phyloP scores from a whole-genome alignment of 2,113 vertebrate species.

The Poeciliopsis retropinna region DNA sequence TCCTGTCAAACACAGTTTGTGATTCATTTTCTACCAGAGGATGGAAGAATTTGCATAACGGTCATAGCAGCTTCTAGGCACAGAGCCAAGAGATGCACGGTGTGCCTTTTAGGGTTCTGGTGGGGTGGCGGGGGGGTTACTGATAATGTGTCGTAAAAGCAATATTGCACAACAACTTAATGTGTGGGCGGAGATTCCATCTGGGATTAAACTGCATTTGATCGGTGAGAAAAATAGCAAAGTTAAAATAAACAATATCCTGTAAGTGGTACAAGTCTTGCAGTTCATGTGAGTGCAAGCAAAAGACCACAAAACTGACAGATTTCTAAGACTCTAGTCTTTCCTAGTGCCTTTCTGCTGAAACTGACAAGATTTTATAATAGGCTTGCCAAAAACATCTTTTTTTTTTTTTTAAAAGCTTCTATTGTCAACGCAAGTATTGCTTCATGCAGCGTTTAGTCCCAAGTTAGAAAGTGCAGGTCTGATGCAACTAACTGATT shows the following conservation, averaged over 20 bases:
- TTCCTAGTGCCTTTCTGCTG: not conserved
- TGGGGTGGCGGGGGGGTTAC: slow-evolving; percentile 15
- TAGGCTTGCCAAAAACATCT: not conserved
- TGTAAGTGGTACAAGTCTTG: not conserved
- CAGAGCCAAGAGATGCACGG: slow-evolving; percentile 49
- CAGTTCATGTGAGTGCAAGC: not conserved
- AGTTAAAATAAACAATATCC: not conserved
- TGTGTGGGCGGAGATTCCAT: slow-evolving; percentile 34
- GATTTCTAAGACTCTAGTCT: not conserved
- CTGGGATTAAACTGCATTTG: slow-evolving; percentile 18
- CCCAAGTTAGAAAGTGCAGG: slow-evolving; percentile 43
- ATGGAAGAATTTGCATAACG: slow-evolving; percentile 79
- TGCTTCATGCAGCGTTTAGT: not conserved
- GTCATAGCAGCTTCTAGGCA: slow-evolving; percentile 47
- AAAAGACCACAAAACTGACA: not conserved
- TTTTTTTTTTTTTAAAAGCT: not conserved
- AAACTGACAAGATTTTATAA: not conserved
- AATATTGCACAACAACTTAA: slow-evolving; percentile 41
- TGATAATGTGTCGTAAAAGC: slow-evolving; percentile 47
- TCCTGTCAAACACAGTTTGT: slow-evolving; percentile 20
- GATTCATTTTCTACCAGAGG: slow-evolving; percentile 51
- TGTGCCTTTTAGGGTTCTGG: slow-evolving; percentile 24
- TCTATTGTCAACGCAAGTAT: not conserved
- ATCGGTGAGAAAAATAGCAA: not conserved
- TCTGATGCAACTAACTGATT: slow-evolving; percentile 21